Evolutionary conservation across 2,888 invertebrate species (phyloP).

Genomic region (Drosophila kambysellisi): DNA sequence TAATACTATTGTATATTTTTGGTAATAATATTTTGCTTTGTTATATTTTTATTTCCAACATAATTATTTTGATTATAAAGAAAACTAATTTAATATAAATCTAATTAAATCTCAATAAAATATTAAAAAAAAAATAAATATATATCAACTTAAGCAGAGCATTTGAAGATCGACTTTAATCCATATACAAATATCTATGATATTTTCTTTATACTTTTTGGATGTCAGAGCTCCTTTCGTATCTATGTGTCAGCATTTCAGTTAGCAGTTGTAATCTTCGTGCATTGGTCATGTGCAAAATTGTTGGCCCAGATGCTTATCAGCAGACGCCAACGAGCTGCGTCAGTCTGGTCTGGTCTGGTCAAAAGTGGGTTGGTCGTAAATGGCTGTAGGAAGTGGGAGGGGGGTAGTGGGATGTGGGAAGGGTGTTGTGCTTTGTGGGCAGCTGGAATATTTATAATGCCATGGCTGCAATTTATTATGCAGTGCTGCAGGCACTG

Average conservation of each 20-base stretch:
- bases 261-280: slow-evolving; percentile 69
- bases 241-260: slow-evolving; percentile 74
- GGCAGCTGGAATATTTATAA: slow-evolving; percentile 78
- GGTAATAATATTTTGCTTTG: neutral
- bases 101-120: no score
- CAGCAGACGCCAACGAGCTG: slow-evolving; percentile 54
- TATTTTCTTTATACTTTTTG: neutral
- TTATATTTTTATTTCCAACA: neutral
- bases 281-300: slow-evolving; percentile 81
- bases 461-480: slow-evolving; percentile 82
- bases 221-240: slow-evolving; percentile 5
- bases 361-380: neutral
- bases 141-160: neutral
- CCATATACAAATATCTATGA: neutral
- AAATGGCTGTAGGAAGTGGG: neutral
- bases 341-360: slow-evolving; percentile 24
- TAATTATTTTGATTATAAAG: neutral
- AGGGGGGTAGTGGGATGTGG: neutral
- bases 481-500: slow-evolving; percentile 72
- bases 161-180: neutral
- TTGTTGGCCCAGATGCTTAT: slow-evolving; percentile 81
- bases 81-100: neutral
- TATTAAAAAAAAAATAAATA: neutral
- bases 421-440: slow-evolving; percentile 7
- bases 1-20: neutral